Base-by-base conservation (phyloP, 2,113 vertebrate genomes). In the Callorhinus ursinus region DNA sequence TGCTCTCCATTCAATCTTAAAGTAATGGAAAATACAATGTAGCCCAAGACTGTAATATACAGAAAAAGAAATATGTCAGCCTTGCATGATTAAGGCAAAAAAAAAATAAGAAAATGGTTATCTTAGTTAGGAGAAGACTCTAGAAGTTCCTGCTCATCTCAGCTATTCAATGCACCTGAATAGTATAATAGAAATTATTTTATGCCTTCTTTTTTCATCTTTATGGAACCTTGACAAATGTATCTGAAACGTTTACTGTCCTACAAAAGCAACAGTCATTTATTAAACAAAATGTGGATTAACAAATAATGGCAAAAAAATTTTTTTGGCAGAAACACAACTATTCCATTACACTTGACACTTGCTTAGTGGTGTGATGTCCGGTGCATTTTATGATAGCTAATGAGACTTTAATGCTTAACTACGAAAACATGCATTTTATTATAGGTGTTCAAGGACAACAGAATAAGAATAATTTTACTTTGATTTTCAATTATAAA, bases 331-430 rank as follows among this genome's bases (percentile, higher is more conserved):
- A 59, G 28, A 69, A 79, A 71, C 9, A 28, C 2, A 31, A 61
- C 26, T 59, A 72, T 63, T 87, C 22, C 15, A 49, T 71, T 94
- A 84, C 46, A 79, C n/a, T 81, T 96, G 69, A 93, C 55, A 94
- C 57, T 76, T 93, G 28, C 22, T 69, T 53, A 71, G 1, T 94
- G 7, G 1, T 94, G 18, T 97, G 55, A 88, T 97, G 7, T 33
- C 49, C 76, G 71, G 11, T 51, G n/a, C 21, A 87, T 77, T 82
- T 95, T 81, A 85, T 65, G 85, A 81, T 16, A 76, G 14, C 46
- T 88, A 83, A 36, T 55, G 61, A 82, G 18, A 80, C 7, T 84
- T 91, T 59, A 80, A 85, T 76, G 36, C 10, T 74, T 95, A 90
- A 61, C 28, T 95, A 26, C 6, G 42, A 92, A 93, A 90, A 67